Conservation (phyloP, 1,140 invertebrate species). For the Drosophila sechellia region DNA sequence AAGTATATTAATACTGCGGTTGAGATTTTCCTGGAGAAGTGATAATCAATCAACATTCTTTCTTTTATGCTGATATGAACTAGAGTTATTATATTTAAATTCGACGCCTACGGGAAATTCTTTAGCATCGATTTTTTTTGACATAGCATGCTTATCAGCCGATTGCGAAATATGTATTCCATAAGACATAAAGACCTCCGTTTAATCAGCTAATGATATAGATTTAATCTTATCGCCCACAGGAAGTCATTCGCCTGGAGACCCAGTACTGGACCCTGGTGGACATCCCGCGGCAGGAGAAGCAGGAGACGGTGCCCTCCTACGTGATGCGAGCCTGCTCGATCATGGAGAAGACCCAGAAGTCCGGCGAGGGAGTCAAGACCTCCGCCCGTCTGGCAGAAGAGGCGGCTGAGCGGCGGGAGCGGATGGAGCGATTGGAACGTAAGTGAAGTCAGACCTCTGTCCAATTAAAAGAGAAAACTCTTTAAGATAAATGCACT, state of each 20-base stretch:
- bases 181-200: too few species aligned
- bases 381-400: slow-evolving; percentile 92
- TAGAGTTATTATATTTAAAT: too few species aligned
- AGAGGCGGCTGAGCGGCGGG: slow-evolving; percentile 92
- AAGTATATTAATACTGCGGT: too few species aligned
- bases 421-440: slow-evolving; percentile 93
- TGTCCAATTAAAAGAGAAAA: not conserved
- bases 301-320: slow-evolving; percentile 94
- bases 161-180: too few species aligned
- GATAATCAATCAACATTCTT: too few species aligned
- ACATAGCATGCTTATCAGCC: too few species aligned
- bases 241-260: slow-evolving; percentile 96
- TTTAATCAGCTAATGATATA: too few species aligned
- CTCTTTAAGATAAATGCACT: slow-evolving; percentile 14
- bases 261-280: slow-evolving; percentile 97
- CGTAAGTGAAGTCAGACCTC: slow-evolving; percentile 86
- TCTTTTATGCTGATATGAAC: too few species aligned
- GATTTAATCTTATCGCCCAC: not conserved
- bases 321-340: slow-evolving; percentile 95
- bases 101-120: too few species aligned
- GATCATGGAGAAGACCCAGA: slow-evolving; percentile 95
- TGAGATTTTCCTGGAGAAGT: too few species aligned
- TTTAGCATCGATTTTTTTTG: too few species aligned
- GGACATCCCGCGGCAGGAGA: slow-evolving; percentile 94
- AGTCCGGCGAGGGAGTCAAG: slow-evolving; percentile 94